A percentile compares a stretch with the other conserved stretches of the same genome.
These are phyloP conservation scores for Poliocrania exsul DNA, from an alignment of 2,797 vertebrate species.

Conservation along the genomic window DNA sequence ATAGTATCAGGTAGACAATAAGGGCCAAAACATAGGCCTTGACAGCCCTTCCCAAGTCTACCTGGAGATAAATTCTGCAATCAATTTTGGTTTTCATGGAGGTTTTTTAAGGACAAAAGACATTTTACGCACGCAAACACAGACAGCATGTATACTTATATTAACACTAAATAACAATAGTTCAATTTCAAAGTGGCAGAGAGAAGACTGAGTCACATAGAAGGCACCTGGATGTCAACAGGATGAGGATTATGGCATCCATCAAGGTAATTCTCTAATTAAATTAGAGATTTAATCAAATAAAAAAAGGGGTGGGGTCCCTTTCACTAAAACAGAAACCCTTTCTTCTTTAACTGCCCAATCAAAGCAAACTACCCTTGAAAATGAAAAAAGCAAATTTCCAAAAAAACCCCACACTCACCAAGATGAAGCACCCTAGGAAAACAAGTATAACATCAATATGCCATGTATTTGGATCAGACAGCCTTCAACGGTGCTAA, in stretches of 20 bases:
- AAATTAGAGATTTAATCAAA: neutral
- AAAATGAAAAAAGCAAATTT: neutral
- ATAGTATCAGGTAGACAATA: neutral
- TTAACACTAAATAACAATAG: neutral
- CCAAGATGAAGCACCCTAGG: neutral
- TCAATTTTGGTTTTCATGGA: neutral
- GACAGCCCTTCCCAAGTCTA: neutral
- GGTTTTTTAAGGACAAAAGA: neutral
- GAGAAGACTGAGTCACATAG: neutral
- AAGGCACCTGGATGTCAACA: neutral
- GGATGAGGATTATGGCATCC: neutral
- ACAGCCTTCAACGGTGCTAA: neutral
- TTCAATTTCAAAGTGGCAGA: neutral
- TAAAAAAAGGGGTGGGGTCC: neutral
- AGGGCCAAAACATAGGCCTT: neutral
- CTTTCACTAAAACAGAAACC: neutral
- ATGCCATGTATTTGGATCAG: neutral
- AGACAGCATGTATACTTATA: neutral
- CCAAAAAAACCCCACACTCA: fast-evolving
- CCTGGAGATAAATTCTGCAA: neutral
- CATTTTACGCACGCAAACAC: neutral
- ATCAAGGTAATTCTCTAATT: neutral
- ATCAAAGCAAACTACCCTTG: neutral
- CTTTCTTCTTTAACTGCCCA: neutral
- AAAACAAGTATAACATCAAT: neutral